Percentiles rank a stretch among this genome's conserved stretches.
Evolutionary conservation across 1,140 invertebrate genomes (phyloP).

Genomic region (Armadillidium nasatum): DNA sequence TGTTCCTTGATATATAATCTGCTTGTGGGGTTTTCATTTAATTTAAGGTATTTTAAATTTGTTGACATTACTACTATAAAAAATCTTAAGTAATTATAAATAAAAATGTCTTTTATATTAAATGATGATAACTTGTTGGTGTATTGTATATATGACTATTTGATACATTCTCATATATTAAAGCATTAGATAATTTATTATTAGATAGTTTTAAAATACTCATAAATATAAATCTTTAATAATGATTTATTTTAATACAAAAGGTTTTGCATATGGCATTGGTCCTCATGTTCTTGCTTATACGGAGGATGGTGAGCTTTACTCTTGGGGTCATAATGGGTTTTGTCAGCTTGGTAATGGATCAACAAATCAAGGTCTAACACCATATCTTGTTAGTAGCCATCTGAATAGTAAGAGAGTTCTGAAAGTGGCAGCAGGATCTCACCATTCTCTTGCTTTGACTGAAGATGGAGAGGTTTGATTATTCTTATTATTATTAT

Average conservation of each 20-base stretch:
- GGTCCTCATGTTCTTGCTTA: slow-evolving; percentile 63
- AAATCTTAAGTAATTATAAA: no score
- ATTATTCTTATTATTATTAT: background rate
- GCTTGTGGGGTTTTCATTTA: no score
- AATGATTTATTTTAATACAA: background rate
- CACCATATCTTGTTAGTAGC: slow-evolving; percentile 53
- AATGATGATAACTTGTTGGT: no score
- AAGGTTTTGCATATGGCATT: slow-evolving; percentile 61
- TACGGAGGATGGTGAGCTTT: slow-evolving; percentile 58
- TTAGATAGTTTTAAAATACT: no score
- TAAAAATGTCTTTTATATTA: no score
- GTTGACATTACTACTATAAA: no score
- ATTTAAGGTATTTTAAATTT: no score
- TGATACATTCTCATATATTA: no score
- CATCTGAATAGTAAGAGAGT: slow-evolving; percentile 55
- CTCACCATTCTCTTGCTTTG: slow-evolving; percentile 54
- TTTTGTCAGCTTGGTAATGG: slow-evolving; percentile 62
- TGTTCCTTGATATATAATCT: no score
- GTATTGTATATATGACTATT: no score
- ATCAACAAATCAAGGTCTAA: slow-evolving; percentile 56
- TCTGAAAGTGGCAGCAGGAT: slow-evolving; percentile 59
- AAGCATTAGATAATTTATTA: no score
- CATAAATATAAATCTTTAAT: no score
- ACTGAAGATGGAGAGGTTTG: slow-evolving; percentile 59
- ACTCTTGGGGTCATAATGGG: slow-evolving; percentile 65